phyloP scores from a whole-genome alignment of 2,888 invertebrate species.

The Laothoe populi region DNA sequence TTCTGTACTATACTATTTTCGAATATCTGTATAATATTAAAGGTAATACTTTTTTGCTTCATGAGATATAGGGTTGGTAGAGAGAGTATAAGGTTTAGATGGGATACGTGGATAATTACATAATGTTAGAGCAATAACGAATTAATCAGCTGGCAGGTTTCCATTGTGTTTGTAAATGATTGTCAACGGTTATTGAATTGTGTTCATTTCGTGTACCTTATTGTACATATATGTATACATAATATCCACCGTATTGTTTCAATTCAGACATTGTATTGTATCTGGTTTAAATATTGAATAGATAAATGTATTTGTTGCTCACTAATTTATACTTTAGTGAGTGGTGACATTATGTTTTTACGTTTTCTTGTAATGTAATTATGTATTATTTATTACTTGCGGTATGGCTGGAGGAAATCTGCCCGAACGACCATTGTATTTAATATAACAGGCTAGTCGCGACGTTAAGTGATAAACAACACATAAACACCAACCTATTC shows the following conservation, averaged over 20 bases:
- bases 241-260: slow-evolving; percentile 26
- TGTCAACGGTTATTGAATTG: slow-evolving; percentile 49
- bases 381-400: slow-evolving; percentile 49
- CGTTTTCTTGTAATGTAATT: slow-evolving; percentile 26
- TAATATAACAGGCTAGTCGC: slow-evolving; percentile 54
- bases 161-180: slow-evolving; percentile 48
- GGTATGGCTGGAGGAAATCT: slow-evolving; percentile 54
- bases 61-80: slow-evolving; percentile 80
- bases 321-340: slow-evolving; percentile 25
- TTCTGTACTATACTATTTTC: slow-evolving; percentile 71
- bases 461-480: slow-evolving; percentile 53
- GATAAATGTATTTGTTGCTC: slow-evolving; percentile 22
- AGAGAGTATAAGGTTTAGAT: slow-evolving; percentile 73
- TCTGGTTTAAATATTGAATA: slow-evolving; percentile 25
- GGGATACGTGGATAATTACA: slow-evolving; percentile 69
- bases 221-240: slow-evolving; percentile 46
- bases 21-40: slow-evolving; percentile 75
- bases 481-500: slow-evolving; percentile 63
- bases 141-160: slow-evolving; percentile 68
- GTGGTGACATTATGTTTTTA: slow-evolving; percentile 21
- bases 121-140: slow-evolving; percentile 60
- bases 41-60: slow-evolving; percentile 83
- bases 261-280: slow-evolving; percentile 26
- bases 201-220: slow-evolving; percentile 63
- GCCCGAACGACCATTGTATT: slow-evolving; percentile 51